Evolutionary conservation across 2,888 invertebrate species (phyloP).

Genomic region (Heliconius sara): DNA sequence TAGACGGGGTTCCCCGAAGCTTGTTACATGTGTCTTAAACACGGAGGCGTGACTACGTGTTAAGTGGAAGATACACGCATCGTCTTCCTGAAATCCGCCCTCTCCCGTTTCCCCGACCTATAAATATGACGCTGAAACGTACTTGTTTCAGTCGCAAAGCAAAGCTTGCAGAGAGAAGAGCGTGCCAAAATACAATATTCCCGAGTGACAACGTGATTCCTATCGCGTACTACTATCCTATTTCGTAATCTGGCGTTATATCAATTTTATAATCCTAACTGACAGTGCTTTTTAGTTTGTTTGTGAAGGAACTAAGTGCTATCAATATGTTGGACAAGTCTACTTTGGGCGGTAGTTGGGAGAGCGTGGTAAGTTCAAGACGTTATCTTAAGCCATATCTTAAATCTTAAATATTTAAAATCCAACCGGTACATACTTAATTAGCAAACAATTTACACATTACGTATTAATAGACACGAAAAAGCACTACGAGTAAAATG

Average conservation of each 20-base stretch:
- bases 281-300: conserved; percentile 49
- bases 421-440: not conserved
- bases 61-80: conserved; percentile 71
- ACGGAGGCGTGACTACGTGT: conserved; percentile 69
- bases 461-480: not conserved
- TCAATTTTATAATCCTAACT: conserved; percentile 47
- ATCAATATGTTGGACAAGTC: conserved; percentile 77
- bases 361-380: conserved; percentile 76
- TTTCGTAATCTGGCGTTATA: conserved; percentile 57
- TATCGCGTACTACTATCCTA: conserved; percentile 55
- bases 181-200: conserved; percentile 71
- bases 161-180: conserved; percentile 68
- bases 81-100: conserved; percentile 76
- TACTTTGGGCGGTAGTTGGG: conserved; percentile 78
- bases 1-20: conserved; percentile 80
- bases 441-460: not conserved
- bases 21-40: conserved; percentile 66
- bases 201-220: conserved; percentile 72
- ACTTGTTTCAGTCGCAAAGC: conserved; percentile 77
- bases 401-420: not conserved
- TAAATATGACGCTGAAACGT: conserved; percentile 77
- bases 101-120: conserved; percentile 68
- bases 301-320: conserved; percentile 55
- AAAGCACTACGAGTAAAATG: not conserved
- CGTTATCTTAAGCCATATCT: conserved; percentile 4